phyloP scores from a whole-genome alignment of 2,888 invertebrate species.

The Empis livida region DNA sequence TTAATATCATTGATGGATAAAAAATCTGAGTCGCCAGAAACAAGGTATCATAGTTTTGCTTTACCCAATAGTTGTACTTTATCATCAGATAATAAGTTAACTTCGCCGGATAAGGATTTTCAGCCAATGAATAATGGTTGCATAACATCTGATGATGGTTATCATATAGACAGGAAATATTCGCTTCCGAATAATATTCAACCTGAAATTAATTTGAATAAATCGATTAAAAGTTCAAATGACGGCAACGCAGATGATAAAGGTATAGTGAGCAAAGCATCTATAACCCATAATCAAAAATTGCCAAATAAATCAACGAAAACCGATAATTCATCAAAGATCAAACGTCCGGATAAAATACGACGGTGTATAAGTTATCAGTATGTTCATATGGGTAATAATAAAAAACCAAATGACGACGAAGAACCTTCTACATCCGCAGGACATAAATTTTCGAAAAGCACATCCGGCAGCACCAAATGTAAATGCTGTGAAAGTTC shows the following conservation, averaged over 20 bases:
- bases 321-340: neutral
- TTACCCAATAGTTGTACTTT: neutral
- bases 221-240: neutral
- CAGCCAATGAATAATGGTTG: neutral
- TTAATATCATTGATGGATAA: neutral
- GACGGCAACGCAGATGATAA: neutral
- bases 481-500: slow-evolving; percentile 51
- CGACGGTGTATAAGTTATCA: slow-evolving; percentile 40
- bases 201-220: neutral
- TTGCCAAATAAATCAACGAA: neutral
- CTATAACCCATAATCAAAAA: neutral
- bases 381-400: slow-evolving; percentile 29
- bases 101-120: neutral
- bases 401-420: neutral
- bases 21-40: neutral
- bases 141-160: slow-evolving; percentile 1
- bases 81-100: neutral
- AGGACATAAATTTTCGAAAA: slow-evolving; percentile 8
- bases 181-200: neutral
- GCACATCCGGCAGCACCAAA: slow-evolving; percentile 16
- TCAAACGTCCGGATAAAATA: neutral
- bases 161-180: neutral
- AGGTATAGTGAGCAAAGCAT: neutral
- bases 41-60: neutral
- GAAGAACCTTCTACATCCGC: neutral